Base-by-base conservation (phyloP, 2,797 vertebrate genomes). In the Sibirionetta formosa region DNA sequence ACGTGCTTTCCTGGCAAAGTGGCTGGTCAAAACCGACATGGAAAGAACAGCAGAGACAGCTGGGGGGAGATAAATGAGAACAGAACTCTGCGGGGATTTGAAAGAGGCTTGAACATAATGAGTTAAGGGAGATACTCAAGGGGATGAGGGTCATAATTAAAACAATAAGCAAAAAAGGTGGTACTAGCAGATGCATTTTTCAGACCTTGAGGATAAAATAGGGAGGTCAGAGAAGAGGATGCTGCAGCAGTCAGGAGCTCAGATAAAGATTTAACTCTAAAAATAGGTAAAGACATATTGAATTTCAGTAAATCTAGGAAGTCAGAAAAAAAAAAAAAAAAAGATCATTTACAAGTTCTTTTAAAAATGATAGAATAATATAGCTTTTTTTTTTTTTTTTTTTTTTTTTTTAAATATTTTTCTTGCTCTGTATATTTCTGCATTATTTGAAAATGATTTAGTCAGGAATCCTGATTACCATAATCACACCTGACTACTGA, bases 111-210 rank as follows among this genome's bases (percentile, higher is more conserved):
- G 8, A 82, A 75, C 53, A 18, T 68, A 64, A 82, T 50, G 63
- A 90, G 33, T 90, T 88, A 81, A 82, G 38, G 46, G 58, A 86
- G 42, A 83, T 81, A 88, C 66, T 35, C 2, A 0, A 88, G 65
- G 76, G 82, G 53, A 78, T 38, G 15, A 90, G 40, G 19, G 33
- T 6, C 40, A 23, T 75, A 89, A 93, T 89, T 91, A 94, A 90
- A 86, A 53, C 16, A 81, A 64, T 56, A 88, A 76, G 29, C n/a
- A 40, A 94, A 77, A 70, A 20, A 65, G 36, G 26, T 57, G 8
- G 15, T 73, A 77, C 5, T 29, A 70, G 17, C n/a, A 75, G 53
- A 83, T 61, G 18, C 5, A 38, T 82, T 86, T 92, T 94, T 78
- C 33, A 69, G 79, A 83, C 36, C 42, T 7, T 1, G 35, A 61